Percentiles rank a stretch among this genome's conserved stretches.
These are phyloP conservation scores for Drosophila kuntzei DNA, from an alignment of 2,888 invertebrate species.

Conservation along the genomic window DNA sequence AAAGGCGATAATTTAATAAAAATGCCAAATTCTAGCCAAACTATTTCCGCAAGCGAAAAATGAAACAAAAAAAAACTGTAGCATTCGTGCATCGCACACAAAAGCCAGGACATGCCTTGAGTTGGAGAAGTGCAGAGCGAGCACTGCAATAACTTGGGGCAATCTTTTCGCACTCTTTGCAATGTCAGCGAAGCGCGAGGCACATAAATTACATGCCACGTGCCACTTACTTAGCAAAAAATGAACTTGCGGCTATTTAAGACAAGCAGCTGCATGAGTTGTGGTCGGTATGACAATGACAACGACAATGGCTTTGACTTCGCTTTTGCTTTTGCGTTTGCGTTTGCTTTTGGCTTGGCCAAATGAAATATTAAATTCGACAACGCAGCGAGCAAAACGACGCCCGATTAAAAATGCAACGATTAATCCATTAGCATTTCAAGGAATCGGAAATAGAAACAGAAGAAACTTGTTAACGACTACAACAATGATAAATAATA, in stretches of 20 bases:
- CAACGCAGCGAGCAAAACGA: conserved; percentile 3
- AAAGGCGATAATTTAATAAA: not conserved
- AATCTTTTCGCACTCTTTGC: conserved; percentile 59
- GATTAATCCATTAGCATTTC: conserved; percentile 66
- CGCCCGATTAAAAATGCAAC: conserved; percentile 61
- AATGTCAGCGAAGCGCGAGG: conserved; percentile 40
- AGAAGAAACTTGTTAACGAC: not conserved
- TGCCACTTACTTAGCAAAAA: conserved; percentile 68
- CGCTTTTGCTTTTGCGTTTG: not conserved
- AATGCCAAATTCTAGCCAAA: not conserved
- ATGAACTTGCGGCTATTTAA: conserved; percentile 57
- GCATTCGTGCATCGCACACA: conserved; percentile 20
- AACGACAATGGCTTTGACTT: conserved; percentile 13
- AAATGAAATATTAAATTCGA: conserved; percentile 67
- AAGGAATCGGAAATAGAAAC: not conserved
- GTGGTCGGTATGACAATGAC: conserved; percentile 1
- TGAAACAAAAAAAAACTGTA: conserved; percentile 24
- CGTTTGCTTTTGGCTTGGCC: conserved; percentile 2
- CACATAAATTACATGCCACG: conserved; percentile 74
- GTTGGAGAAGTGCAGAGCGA: not conserved
- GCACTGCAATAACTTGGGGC: conserved; percentile 45
- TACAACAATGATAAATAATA: conserved; percentile 23
- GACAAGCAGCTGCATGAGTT: conserved; percentile 6
- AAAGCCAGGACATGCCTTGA: not conserved
- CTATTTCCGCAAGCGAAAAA: conserved; percentile 6